Conservation (phyloP, 1,140 invertebrate genomes). For the Octopus bimaculoides region DNA sequence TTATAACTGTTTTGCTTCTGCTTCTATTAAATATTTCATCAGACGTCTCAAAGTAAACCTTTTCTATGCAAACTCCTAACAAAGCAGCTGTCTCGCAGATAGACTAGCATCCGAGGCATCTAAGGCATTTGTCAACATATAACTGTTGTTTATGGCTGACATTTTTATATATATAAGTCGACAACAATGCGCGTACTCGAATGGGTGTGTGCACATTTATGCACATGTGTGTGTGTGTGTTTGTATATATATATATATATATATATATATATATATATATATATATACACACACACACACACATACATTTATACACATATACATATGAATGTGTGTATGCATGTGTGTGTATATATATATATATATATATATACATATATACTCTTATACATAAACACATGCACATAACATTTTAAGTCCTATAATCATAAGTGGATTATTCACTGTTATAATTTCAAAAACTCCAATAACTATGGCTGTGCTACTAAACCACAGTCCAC, state of each 20-base stretch:
- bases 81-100: no score
- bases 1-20: no score
- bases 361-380: neutral
- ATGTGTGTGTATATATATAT: neutral
- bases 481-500: no score
- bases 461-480: no score
- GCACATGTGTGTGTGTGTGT: neutral
- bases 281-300: neutral
- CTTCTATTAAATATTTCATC: no score
- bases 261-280: neutral
- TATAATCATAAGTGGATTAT: constrained; percentile 14
- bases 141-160: no score
- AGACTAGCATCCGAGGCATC: no score
- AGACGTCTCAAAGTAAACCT: no score
- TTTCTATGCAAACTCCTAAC: no score
- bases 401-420: neutral
- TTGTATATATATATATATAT: neutral
- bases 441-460: constrained; percentile 1
- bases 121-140: no score
- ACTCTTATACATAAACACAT: neutral
- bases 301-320: neutral
- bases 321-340: neutral
- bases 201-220: neutral
- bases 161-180: neutral
- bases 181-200: neutral